Conservation (phyloP, 2,888 invertebrate genomes). For the Drosophila trichaetosa region DNA sequence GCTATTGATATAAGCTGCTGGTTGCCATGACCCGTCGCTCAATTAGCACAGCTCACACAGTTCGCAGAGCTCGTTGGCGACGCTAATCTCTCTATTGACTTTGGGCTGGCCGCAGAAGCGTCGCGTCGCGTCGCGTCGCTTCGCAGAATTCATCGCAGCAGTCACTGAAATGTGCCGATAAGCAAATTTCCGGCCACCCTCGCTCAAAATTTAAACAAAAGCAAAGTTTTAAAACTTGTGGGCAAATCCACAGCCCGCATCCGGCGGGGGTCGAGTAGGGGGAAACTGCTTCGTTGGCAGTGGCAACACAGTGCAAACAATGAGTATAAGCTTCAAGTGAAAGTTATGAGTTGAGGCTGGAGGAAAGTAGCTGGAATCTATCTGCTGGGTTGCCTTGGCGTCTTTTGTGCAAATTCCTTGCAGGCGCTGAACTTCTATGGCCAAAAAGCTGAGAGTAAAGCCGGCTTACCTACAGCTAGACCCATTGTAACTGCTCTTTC, state of each 20-base stretch:
- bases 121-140: background rate
- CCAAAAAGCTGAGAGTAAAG: slow-evolving; percentile 69
- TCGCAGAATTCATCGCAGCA: slow-evolving; percentile 10
- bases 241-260: slow-evolving; percentile 38
- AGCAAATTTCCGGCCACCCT: slow-evolving; percentile 76
- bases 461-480: slow-evolving; percentile 62
- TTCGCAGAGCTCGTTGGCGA: slow-evolving; percentile 40
- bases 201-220: slow-evolving; percentile 77
- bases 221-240: slow-evolving; percentile 71
- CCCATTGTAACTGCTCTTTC: slow-evolving; percentile 48
- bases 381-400: slow-evolving; percentile 65
- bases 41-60: slow-evolving; percentile 66
- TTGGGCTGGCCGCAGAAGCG: slow-evolving; percentile 38
- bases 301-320: slow-evolving; percentile 71
- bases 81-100: slow-evolving; percentile 79
- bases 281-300: slow-evolving; percentile 51
- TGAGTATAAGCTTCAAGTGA: slow-evolving; percentile 67
- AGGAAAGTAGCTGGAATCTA: background rate
- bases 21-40: slow-evolving; percentile 73
- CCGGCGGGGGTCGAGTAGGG: background rate
- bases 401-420: slow-evolving; percentile 70
- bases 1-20: slow-evolving; percentile 70
- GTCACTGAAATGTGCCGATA: slow-evolving; percentile 72
- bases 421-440: slow-evolving; percentile 67
- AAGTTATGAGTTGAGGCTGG: slow-evolving; percentile 24